These are phyloP conservation scores for Bujurquina vittata DNA, from an alignment of 2,113 vertebrate genomes.

Conservation along the genomic window DNA sequence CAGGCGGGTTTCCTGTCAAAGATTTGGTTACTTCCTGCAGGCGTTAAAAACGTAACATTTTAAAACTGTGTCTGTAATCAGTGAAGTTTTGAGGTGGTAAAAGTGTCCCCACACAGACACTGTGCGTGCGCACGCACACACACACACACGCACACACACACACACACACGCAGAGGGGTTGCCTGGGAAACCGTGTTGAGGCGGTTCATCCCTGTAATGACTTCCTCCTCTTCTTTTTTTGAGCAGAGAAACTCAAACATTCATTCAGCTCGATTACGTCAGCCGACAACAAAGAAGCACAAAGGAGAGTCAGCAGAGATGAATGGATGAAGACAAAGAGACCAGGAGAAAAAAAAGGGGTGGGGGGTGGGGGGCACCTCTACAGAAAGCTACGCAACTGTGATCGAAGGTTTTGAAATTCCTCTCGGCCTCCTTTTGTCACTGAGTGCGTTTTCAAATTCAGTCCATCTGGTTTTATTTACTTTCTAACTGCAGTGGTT, in stretches of 20 bases:
- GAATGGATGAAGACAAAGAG: slow-evolving; percentile 56
- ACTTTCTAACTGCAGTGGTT: neutral
- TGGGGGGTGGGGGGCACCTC: neutral
- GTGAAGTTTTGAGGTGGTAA: neutral
- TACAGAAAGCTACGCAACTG: slow-evolving; percentile 1
- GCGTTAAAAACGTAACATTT: no score
- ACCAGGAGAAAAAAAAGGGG: neutral
- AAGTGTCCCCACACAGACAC: neutral
- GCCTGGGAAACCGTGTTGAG: slow-evolving; percentile 29
- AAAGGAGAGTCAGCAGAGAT: slow-evolving; percentile 53
- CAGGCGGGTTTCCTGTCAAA: neutral
- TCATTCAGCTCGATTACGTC: slow-evolving; percentile 65
- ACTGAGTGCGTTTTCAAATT: neutral
- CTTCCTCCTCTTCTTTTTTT: slow-evolving; percentile 55
- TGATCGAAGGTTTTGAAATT: neutral
- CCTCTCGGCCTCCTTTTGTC: neutral
- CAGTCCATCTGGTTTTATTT: neutral
- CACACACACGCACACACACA: slow-evolving; percentile 1
- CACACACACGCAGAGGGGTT: neutral
- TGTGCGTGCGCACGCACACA: neutral
- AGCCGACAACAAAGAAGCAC: slow-evolving; percentile 56
- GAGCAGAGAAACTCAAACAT: slow-evolving; percentile 71
- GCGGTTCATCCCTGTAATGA: slow-evolving; percentile 41
- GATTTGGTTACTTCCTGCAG: neutral
- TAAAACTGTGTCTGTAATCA: neutral